Percentiles rank a stretch among this genome's conserved stretches.
phyloP scores from a whole-genome alignment of 2,888 invertebrate species.

The Tiliacea citrago region DNA sequence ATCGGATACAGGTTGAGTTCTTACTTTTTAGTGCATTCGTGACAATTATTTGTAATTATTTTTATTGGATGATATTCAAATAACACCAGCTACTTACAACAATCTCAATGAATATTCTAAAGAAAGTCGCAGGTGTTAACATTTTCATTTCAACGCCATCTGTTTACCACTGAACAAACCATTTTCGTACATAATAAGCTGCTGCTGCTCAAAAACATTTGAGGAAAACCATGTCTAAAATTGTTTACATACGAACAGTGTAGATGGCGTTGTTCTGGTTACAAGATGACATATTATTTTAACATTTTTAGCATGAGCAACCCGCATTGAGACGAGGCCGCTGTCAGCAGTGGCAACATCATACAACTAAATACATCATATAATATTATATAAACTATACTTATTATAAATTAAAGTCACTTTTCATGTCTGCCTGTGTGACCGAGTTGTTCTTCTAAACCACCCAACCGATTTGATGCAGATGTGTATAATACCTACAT shows the following conservation, averaged over 20 bases:
- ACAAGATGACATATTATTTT: background rate
- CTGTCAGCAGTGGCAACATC: too few relatives aligned
- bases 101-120: background rate
- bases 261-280: slow-evolving; percentile 32
- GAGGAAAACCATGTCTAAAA: background rate
- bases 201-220: background rate
- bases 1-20: background rate
- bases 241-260: background rate
- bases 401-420: too few relatives aligned
- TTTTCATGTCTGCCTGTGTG: too few relatives aligned
- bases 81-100: too few relatives aligned
- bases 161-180: background rate
- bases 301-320: background rate
- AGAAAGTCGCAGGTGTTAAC: background rate
- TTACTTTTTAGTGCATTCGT: background rate
- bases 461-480: too few relatives aligned
- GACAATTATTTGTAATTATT: background rate
- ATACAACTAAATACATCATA: too few relatives aligned
- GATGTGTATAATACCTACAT: too few relatives aligned
- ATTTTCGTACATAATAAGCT: background rate
- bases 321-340: background rate
- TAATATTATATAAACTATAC: too few relatives aligned
- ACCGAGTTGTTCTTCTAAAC: too few relatives aligned
- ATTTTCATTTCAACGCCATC: slow-evolving; percentile 32
- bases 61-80: background rate